Evolutionary conservation across 2,113 vertebrate species (phyloP), one percentile per base, ranked within the genome.

Genomic region (Piliocolobus tephrosceles): DNA sequence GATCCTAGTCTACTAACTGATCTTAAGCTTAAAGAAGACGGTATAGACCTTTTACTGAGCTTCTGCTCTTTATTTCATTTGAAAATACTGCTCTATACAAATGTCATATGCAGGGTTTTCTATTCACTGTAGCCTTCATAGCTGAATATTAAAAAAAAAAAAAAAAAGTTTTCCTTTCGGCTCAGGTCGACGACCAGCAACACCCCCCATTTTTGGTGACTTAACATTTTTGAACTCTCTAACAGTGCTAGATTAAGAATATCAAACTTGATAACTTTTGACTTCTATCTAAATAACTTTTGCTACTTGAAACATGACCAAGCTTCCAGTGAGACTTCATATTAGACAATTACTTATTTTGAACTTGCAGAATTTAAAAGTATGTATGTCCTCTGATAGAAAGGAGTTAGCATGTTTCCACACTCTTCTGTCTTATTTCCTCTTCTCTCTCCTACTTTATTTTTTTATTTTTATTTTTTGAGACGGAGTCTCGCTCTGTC

Each of bases 141-240:
- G 38, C 52, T 97, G 66, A 97, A 82, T 95, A 78, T 38, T 43
- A 50, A 40, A 88, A 64, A 27, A n/a, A 17, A 17, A 14, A 52
- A 16, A 18, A 52, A 52, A 17, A 32, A 14, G 68, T 96, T 73
- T 97, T 43, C 50, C 10, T 94, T 94, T 57, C 35, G 43, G 22
- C 86, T 97, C 45, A 55, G 3, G 0, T 68, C 3, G 2, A 66
- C 95, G 92, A 95, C 58, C 40, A 96, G n/a, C 61, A 97, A 22
- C 35, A 96, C 70, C 35, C 92, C 58, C 27, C 6, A 4, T 85
- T 70, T 87, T 87, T 85, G 73, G 57, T 73, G 55, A 88, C 30
- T 75, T 95, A 80, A 92, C 94, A 86, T 90, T 96, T 64, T 72
- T 32, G 25, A 92, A 61, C 68, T 94, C 83, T 43, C 89, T 95